Percentiles rank a stretch among this genome's conserved stretches.
Evolutionary conservation across 2,113 vertebrate genomes (phyloP).

Genomic region (Azemiops feae): DNA sequence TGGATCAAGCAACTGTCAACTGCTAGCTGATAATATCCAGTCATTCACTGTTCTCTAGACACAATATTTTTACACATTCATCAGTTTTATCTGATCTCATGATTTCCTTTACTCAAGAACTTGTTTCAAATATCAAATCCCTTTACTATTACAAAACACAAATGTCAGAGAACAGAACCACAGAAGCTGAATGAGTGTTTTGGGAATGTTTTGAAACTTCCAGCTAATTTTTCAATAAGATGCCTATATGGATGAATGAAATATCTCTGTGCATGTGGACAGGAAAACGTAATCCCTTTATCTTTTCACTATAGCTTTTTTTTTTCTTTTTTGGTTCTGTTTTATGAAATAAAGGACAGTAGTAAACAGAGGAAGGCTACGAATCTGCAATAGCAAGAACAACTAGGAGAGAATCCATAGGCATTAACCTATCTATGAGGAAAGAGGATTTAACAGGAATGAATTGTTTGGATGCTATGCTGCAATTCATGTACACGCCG

Average conservation of each 20-base stretch:
- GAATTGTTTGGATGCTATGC: background rate
- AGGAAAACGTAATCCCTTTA: background rate
- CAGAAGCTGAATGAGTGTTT: background rate
- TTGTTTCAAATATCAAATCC: background rate
- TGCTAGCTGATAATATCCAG: too few species aligned
- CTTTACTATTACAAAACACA: background rate
- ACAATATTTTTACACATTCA: background rate
- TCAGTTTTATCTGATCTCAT: background rate
- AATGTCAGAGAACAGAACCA: background rate
- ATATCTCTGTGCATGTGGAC: background rate
- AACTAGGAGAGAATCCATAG: background rate
- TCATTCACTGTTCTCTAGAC: background rate
- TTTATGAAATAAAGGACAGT: background rate
- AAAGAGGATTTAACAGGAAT: background rate
- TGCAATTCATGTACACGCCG: background rate
- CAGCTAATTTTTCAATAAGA: background rate
- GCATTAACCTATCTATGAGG: background rate
- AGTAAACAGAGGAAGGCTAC: background rate
- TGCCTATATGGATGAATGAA: background rate
- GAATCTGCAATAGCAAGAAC: background rate
- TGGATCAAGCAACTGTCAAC: background rate
- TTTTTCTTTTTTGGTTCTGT: background rate
- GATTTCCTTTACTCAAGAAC: background rate
- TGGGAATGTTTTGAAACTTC: background rate
- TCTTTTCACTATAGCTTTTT: background rate